Base-by-base conservation (phyloP, 2,113 vertebrate genomes). In the Gymnocephalus cernua region DNA sequence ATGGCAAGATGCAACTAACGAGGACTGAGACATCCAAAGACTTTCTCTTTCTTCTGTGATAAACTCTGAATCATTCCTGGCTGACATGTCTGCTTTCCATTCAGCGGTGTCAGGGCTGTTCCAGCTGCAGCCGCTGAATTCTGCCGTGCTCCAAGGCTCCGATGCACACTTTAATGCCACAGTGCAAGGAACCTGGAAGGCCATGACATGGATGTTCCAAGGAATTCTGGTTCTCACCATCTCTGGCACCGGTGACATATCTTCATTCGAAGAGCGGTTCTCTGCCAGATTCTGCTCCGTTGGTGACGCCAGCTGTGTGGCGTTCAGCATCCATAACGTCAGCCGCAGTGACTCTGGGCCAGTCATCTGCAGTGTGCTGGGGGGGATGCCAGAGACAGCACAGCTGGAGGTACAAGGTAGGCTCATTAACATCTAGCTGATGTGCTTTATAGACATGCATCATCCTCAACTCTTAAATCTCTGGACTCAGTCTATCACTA, bases 351-450 rank as follows among this genome's bases (percentile, higher is more conserved):
- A 91, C 11, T 11, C 80, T 0, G 92, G 95, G 21, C 0, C 6
- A 0, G 67, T 96, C 16, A 27, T 2, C 4, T 96, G 95, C 88
- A 53, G 9, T 0, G 47, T 95, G 29, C 82, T 51, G 65, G 86
- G 86, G 21, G 1, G 75, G 58, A 9, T 0, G 38, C 3, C 7
- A 3, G 54, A 57, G 62, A 72, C 4, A 0, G 87, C 93, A 48
- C 13, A 73, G 8, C 90, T 96, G 13, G 6, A 27, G 0, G 88
- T 96, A 16, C 89, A 96, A 91, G 94, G 95, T 96, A 50, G 35
- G 86, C 19, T 21, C 2, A 38, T 8, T 14, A 50, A 32, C 47
- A 35, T 11, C 38, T 11, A 41, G 10, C 38, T 38, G 38, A 41
- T 11, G 38, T 41, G 38, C 11, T 41, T 41, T 41, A 41, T 41